Base-by-base conservation (phyloP, 2,113 vertebrate genomes). In the Ochotona curzoniae region DNA sequence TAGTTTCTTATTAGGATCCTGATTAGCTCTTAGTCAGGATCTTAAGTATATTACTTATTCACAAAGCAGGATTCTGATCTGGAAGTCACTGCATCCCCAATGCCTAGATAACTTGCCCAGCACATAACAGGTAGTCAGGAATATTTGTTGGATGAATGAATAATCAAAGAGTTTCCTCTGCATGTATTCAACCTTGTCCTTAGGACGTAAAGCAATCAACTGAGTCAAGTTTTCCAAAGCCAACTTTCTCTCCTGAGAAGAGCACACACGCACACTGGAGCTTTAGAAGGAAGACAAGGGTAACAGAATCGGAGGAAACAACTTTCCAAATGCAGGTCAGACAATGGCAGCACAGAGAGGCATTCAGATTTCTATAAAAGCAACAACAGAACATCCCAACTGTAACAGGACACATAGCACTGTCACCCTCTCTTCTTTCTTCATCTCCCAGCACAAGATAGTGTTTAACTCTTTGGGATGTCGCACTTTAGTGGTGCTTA, bases 141-240 rank as follows among this genome's bases (percentile, higher is more conserved):
- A 69, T 69, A 78, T 63, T 61, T 83, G 25, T 32, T 71, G 44
- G 92, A 44, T 85, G 21, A 76, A 75, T 63, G 32, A 94, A 73
- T 67, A 86, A 69, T 49, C 18, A 23, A 67, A 87, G 51, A 87
- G 5, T 61, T 18, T 8, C 7, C 5, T 74, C 9, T 18, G 15
- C 28, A 69, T 5, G 38, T 18, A 76, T 71, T 66, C 10, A 30
- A 54, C 47, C 25, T 44, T 86, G 23, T 15, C 17, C 20, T 78
- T 83, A 74, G 67, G 14, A 57, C 15, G 3, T 35, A 89, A 87
- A 70, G 15, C 57, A 89, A 71, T 23, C 51, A 70, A 64, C 1
- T 79, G n/a, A 94, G 71, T 21, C 26, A 86, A 82, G 18, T 60
- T 76, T 44, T 82, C 9, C 18, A 92, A 76, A 90, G 78, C 44